phyloP scores from a whole-genome alignment of 2,888 invertebrate species.

The Morpho deidamia region DNA sequence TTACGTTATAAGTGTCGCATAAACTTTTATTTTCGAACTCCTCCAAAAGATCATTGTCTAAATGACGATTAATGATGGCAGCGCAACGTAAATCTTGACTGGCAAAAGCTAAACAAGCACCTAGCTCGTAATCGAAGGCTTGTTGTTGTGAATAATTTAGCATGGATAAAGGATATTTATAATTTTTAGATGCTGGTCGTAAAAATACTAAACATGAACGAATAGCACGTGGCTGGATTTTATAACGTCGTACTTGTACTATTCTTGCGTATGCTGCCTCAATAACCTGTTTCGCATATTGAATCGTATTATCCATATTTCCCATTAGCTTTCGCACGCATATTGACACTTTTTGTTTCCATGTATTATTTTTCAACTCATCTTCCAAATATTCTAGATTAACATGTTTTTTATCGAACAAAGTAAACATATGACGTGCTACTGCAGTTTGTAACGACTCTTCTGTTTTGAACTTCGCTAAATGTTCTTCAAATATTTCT shows the following conservation, averaged over 20 bases:
- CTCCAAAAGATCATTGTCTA: constrained; percentile 31
- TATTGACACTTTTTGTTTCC: constrained; percentile 37
- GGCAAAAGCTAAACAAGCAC: constrained; percentile 28
- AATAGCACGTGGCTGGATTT: constrained; percentile 22
- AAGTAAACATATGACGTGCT: constrained; percentile 29
- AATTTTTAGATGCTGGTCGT: constrained; percentile 13
- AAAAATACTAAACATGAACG: constrained; percentile 38
- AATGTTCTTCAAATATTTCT: constrained; percentile 27
- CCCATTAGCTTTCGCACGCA: constrained; percentile 37
- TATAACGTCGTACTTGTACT: constrained; percentile 27
- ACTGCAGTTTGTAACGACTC: constrained; percentile 32
- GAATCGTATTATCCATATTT: constrained; percentile 35
- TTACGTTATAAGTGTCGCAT: constrained; percentile 28
- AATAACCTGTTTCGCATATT: constrained; percentile 39
- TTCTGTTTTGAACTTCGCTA: constrained; percentile 26
- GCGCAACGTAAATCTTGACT: constrained; percentile 34
- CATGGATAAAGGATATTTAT: constrained; percentile 8
- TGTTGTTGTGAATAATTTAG: constrained; percentile 34
- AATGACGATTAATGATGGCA: constrained; percentile 37
- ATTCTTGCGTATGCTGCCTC: constrained; percentile 37
- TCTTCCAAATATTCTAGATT: constrained; percentile 21
- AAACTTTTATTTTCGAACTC: constrained; percentile 32
- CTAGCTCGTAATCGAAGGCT: constrained; percentile 31
- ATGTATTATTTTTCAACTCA: constrained; percentile 19
- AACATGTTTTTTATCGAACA: constrained; percentile 26